Conservation (phyloP, 2,888 invertebrate species). For the Phrixothrix hirtus region DNA sequence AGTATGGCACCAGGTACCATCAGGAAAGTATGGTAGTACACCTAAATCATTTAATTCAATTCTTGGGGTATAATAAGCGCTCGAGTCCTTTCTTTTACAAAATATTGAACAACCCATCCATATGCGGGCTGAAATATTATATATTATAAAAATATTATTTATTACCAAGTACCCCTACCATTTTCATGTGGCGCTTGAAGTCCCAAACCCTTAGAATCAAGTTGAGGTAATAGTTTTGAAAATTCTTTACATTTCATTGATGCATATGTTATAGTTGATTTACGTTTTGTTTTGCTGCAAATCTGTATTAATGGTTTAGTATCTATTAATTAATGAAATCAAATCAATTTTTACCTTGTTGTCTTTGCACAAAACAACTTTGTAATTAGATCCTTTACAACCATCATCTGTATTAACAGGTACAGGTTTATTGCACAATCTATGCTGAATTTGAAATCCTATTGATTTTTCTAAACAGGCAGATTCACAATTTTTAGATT, state of each 20-base stretch:
- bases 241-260: slow-evolving; percentile 67
- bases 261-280: slow-evolving; percentile 62
- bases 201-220: slow-evolving; percentile 70
- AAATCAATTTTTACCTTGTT: slow-evolving; percentile 56
- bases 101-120: slow-evolving; percentile 84
- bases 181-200: slow-evolving; percentile 75
- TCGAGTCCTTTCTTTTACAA: slow-evolving; percentile 67
- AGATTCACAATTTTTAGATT: slow-evolving; percentile 63
- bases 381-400: slow-evolving; percentile 67
- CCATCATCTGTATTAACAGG: slow-evolving; percentile 59
- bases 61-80: slow-evolving; percentile 74
- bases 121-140: slow-evolving; percentile 64
- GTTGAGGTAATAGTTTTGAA: slow-evolving; percentile 62
- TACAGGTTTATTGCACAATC: slow-evolving; percentile 61
- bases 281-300: slow-evolving; percentile 53
- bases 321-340: too few relatives aligned
- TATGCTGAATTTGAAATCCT: slow-evolving; percentile 63
- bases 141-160: too few relatives aligned
- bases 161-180: slow-evolving; percentile 52
- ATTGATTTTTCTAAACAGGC: slow-evolving; percentile 68
- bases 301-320: slow-evolving; percentile 26
- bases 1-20: slow-evolving; percentile 78
- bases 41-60: slow-evolving; percentile 75
- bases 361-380: slow-evolving; percentile 71
- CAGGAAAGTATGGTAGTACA: slow-evolving; percentile 75